These are phyloP conservation scores for Melanotaenia nigrans DNA, from an alignment of 2,797 vertebrate genomes.

Conservation along the genomic window DNA sequence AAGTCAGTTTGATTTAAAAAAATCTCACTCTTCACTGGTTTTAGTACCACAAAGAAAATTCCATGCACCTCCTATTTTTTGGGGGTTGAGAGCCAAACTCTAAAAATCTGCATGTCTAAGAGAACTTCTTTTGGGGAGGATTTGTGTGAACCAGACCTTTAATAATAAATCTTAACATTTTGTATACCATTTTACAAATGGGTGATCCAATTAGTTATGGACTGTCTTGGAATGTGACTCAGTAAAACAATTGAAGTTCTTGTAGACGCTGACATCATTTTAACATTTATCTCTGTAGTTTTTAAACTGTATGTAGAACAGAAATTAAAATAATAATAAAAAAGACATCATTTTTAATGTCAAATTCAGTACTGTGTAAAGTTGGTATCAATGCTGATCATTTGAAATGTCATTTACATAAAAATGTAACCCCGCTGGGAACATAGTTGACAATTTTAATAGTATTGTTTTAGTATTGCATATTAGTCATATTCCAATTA, in stretches of 20 bases:
- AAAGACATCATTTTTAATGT: background rate
- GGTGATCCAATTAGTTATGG: background rate
- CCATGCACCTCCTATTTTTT: background rate
- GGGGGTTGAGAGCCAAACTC: too few relatives aligned
- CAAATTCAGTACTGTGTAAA: background rate
- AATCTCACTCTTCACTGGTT: background rate
- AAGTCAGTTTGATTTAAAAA: background rate
- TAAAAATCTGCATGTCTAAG: background rate
- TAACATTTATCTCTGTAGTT: background rate
- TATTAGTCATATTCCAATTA: conserved; percentile 84
- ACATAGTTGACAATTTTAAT: conserved; percentile 41
- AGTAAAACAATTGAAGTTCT: background rate
- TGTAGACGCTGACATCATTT: background rate
- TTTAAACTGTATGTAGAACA: background rate
- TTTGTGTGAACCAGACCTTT: background rate
- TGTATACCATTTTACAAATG: background rate
- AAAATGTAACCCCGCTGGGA: conserved; percentile 14
- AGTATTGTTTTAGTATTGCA: conserved; percentile 62
- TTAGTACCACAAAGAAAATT: background rate
- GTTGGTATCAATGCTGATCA: background rate
- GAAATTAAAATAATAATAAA: too few relatives aligned
- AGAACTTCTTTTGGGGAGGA: background rate
- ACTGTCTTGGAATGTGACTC: background rate
- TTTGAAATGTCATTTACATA: conserved; percentile 2
- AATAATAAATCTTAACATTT: background rate